Evolutionary conservation across 2,888 invertebrate species (phyloP), one percentile per base, ranked within the genome.

Genomic region (Thecophora atra): DNA sequence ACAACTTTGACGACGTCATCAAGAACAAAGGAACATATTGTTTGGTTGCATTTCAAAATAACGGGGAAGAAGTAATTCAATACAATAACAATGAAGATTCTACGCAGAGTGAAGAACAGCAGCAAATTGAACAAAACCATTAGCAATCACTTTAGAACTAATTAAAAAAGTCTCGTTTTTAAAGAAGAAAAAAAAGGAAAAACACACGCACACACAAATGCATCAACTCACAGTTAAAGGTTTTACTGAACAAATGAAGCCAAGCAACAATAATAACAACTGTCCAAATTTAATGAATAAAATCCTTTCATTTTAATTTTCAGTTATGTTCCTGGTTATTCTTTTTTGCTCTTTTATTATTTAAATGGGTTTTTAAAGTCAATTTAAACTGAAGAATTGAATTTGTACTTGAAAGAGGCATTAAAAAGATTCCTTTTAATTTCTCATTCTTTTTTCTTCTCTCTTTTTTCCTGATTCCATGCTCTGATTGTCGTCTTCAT

Each of bases 101-200:
- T 44, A 44, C 13, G 13, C 7, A 44, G 13, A 44, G 44, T 13
- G 17, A 5, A 47, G 5, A 28, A 21, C 6, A 21, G 28, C 28
- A 58, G 17, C 58, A 54, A 54, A 54, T 8, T 4, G 5, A 24
- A 15, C 24, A 54, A 24, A 15, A 58, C 26, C 26, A 15, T 24
- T 58, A 15, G 15, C 58, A 58, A 28, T 28, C 58, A 58, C 58
- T 58, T 58, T 28, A 15, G 11, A 58, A 58, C 58, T 58, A 58
- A 58, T 58, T 58, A 58, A 58, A 26, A 26, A 58, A 58, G 13
- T 58, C 58, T 24, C 26, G 26, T 26, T 7, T 58, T 24, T 26
- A 13, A 2, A 47, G 15, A 4, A 47, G 15, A n/a, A n/a, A 47
- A 47, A 47, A 47, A 17, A 47, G 13, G 3, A 47, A 47, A 3